Percentiles rank a stretch among this genome's conserved stretches.
These are phyloP conservation scores for Xestia c-nigrum DNA, from an alignment of 2,888 invertebrate species.

Conservation along the genomic window DNA sequence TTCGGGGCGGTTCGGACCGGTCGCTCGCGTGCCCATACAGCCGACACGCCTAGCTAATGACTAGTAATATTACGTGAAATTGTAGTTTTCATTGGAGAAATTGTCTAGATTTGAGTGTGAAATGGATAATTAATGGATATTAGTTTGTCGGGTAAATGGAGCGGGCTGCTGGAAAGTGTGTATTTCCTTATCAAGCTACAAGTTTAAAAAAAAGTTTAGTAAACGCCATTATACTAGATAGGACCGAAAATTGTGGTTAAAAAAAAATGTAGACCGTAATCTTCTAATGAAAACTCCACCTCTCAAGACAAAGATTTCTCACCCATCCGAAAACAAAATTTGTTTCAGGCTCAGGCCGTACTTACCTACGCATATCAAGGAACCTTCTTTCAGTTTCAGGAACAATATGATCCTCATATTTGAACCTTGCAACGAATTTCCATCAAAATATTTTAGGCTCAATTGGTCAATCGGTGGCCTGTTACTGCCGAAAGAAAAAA, in stretches of 20 bases:
- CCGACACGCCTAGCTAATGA: conserved; percentile 60
- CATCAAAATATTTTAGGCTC: too few relatives aligned
- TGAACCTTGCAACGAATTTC: neutral
- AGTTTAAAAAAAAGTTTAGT: neutral
- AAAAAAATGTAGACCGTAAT: neutral
- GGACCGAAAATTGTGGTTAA: neutral
- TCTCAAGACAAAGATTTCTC: neutral
- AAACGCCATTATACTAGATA: neutral
- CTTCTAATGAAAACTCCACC: neutral
- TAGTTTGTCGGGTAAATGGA: conserved; percentile 14
- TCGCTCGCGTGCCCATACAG: conserved; percentile 51
- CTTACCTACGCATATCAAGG: neutral
- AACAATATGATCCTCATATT: neutral
- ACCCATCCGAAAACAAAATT: neutral
- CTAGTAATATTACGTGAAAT: conserved; percentile 55
- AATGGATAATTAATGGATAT: conserved; percentile 30
- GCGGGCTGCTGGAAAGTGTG: neutral
- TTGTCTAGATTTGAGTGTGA: conserved; percentile 39
- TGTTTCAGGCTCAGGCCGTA: too few relatives aligned
- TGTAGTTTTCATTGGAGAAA: conserved; percentile 57
- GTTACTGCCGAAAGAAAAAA: neutral
- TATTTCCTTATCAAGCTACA: neutral
- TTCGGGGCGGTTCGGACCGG: conserved; percentile 19
- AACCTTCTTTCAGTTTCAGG: neutral
- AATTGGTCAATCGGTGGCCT: neutral